Percentiles rank a stretch among this genome's conserved stretches.
Evolutionary conservation across 2,113 vertebrate species (phyloP).

Genomic region (Lophochroa leadbeateri): DNA sequence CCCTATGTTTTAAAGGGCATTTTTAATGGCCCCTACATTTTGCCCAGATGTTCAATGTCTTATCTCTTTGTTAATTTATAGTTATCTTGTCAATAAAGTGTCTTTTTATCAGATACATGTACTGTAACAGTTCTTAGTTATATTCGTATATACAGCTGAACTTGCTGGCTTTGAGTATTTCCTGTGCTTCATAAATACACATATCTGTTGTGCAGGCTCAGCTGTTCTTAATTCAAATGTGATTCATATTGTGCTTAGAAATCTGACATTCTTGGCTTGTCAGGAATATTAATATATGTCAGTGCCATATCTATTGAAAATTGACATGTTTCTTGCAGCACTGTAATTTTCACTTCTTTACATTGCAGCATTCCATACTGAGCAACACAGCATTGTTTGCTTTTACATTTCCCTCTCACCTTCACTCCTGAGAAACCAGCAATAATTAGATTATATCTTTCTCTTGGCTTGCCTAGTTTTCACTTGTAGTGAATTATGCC

Average conservation of each 20-base stretch:
- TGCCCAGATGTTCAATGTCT: neutral
- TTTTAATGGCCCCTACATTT: neutral
- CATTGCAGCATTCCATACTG: constrained; percentile 16
- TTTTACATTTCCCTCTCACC: constrained; percentile 47
- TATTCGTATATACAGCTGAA: neutral
- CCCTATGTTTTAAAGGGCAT: neutral
- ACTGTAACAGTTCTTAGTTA: neutral
- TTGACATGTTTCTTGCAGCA: constrained; percentile 27
- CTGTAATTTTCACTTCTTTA: constrained; percentile 44
- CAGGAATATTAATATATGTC: constrained; percentile 37
- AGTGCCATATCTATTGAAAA: constrained; percentile 37
- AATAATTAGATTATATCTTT: constrained; percentile 48
- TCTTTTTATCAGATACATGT: neutral
- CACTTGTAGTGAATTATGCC: constrained; percentile 52
- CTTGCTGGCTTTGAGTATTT: constrained; percentile 44
- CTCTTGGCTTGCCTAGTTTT: constrained; percentile 21
- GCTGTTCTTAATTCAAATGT: constrained; percentile 61
- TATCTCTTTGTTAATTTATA: neutral
- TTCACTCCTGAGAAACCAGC: constrained; percentile 30
- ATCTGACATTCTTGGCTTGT: constrained; percentile 61
- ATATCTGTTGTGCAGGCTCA: constrained; percentile 56
- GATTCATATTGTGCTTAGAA: constrained; percentile 60
- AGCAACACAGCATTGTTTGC: constrained; percentile 44
- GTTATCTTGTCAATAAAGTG: constrained; percentile 7
- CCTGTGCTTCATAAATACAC: constrained; percentile 51